A percentile compares a stretch with the other conserved stretches of the same genome.
These are phyloP conservation scores for Chorisops tibialis DNA, from an alignment of 2,888 invertebrate genomes.

Conservation along the genomic window DNA sequence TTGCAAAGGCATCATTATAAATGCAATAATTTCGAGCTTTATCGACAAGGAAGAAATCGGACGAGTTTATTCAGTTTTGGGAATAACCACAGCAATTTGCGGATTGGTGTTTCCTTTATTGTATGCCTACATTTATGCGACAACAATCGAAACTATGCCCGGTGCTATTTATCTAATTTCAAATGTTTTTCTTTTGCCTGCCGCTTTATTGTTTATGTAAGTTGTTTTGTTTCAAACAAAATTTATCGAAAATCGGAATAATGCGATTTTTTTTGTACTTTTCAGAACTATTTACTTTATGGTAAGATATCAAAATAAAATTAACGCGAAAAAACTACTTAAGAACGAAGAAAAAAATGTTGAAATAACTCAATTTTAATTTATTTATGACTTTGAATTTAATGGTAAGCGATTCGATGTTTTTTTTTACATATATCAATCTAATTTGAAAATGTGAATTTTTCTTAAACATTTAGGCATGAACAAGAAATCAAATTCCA, in stretches of 20 bases:
- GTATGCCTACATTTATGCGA: slow-evolving; percentile 1
- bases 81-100: slow-evolving; percentile 9
- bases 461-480: background rate
- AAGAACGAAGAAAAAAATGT: background rate
- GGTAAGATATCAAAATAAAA: background rate
- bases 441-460: background rate
- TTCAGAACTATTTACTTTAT: background rate
- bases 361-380: background rate
- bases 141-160: slow-evolving; percentile 10
- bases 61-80: slow-evolving; percentile 13
- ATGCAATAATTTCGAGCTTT: slow-evolving; percentile 13
- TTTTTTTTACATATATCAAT: background rate
- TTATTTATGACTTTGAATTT: background rate
- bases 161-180: slow-evolving; percentile 12
- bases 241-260: background rate
- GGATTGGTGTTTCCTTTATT: slow-evolving; percentile 8
- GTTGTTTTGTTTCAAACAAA: background rate
- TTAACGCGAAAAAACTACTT: background rate
- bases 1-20: slow-evolving; percentile 19
- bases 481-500: slow-evolving; percentile 26
- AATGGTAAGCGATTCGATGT: background rate
- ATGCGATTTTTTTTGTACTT: background rate
- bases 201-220: slow-evolving; percentile 3
- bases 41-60: slow-evolving; percentile 17
- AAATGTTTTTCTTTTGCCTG: slow-evolving; percentile 13